Evolutionary conservation across 1,140 invertebrate species (phyloP), one percentile per base, ranked within the genome.

Genomic region (Aphidius ervi): DNA sequence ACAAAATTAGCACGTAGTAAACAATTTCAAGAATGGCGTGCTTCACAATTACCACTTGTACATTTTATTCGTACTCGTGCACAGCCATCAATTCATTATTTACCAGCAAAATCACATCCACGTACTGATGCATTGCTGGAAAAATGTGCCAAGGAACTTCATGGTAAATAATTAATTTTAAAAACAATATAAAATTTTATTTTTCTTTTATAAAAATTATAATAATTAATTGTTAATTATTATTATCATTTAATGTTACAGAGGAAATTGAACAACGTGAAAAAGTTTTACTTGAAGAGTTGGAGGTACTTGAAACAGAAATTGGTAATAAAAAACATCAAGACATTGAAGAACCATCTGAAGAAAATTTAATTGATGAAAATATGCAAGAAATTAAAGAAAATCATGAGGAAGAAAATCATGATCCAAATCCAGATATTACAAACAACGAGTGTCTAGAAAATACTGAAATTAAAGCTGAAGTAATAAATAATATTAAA

Each of bases 11-110:
- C 86, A 9, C 82, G 94, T 39, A 88, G 94, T 61, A 86, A 89
- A 68, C 90, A 95, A 76, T 94, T 94, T 75, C 88, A 95, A 67
- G 85, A 86, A 58, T 97, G 94, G 91, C 93, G 95, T 72, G 82
- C 83, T 9, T 86, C 89, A 48, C 91, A 93, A 59, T 84, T 86
- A 65, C 85, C 86, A 42, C 81, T 95, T 31, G 82, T 85, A 23
- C 87, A 90, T 73, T 97, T 93, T 70, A 96, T 98, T 67, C 84
- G 88, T 72, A 97, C 95, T 1, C 91, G 89, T 76, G 80, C 89
- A 2, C 91, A 92, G 71, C 95, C 95, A 39, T 83, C 87, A 50
- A 84, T 98, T 58, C 96, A 92, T 80, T 98, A 90, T 82, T 71
- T 92, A 68, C 95, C 95, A 7, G 91, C 90, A 73, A 84, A 84